Percentiles rank a stretch among this genome's conserved stretches.
Conservation (phyloP, 2,113 vertebrate species). For the Rhadina sibilatrix region DNA sequence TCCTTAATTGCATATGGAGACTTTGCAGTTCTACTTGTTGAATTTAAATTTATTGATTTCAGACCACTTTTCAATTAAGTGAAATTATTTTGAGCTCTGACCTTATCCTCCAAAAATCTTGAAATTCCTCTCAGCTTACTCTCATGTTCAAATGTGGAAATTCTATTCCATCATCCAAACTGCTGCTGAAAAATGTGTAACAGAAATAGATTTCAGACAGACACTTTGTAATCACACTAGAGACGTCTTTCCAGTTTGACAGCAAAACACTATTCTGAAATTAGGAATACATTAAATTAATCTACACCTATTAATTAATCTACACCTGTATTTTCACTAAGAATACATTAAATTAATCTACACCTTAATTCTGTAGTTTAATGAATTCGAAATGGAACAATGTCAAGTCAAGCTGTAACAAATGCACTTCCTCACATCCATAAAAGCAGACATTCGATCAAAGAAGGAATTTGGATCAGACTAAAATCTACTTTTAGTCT, state of each 20-base stretch:
- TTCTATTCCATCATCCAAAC: background rate
- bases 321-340: background rate
- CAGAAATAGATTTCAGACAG: background rate
- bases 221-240: background rate
- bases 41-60: background rate
- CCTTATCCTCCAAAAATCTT: background rate
- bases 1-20: background rate
- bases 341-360: background rate
- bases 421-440: background rate
- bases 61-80: background rate
- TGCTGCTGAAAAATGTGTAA: background rate
- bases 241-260: constrained; percentile 3
- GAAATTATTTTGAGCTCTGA: background rate
- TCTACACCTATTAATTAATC: background rate
- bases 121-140: background rate
- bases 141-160: background rate
- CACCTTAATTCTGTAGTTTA: background rate
- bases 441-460: background rate
- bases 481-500: background rate
- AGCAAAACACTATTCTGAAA: constrained; percentile 2
- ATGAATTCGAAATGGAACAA: background rate
- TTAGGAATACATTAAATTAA: background rate
- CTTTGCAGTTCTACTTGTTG: background rate
- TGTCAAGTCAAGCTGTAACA: background rate
- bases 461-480: background rate